Percentiles rank a stretch among this genome's conserved stretches.
Conservation (phyloP, 2,113 vertebrate genomes). For the Poicephalus gulielmi region DNA sequence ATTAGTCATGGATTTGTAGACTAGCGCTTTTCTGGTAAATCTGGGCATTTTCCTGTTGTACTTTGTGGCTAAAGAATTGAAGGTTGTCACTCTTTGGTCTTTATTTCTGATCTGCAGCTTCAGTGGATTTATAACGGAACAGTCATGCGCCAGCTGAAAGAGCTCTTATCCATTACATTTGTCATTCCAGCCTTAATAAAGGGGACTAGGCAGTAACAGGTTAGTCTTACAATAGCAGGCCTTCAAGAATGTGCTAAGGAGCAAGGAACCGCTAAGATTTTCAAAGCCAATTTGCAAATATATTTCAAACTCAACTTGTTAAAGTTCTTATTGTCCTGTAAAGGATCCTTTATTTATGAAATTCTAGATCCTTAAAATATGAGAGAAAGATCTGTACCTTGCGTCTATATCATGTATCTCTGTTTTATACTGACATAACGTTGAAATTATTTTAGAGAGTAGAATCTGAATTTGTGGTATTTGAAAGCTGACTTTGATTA, state of each 20-base stretch:
- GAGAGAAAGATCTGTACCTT: not conserved
- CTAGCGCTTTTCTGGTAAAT: not conserved
- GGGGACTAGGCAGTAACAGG: not conserved
- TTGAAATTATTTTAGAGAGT: not conserved
- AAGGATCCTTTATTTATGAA: not conserved
- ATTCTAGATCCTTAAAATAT: not conserved
- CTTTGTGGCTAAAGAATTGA: not conserved
- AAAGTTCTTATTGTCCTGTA: not conserved
- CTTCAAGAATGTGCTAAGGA: not conserved
- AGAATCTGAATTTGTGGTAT: not conserved
- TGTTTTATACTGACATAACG: not conserved
- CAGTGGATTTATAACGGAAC: not conserved
- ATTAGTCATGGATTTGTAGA: not conserved
- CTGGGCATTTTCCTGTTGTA: not conserved
- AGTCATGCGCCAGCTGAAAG: not conserved
- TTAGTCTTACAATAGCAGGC: not conserved
- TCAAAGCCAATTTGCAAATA: not conserved
- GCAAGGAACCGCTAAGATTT: not conserved
- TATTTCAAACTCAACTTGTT: not conserved
- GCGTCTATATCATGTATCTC: not conserved
- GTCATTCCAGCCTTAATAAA: not conserved
- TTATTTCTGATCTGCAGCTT: not conserved
- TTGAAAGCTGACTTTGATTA: not conserved
- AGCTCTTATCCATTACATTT: not conserved
- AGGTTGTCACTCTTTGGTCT: not conserved